Evolutionary conservation across 2,797 vertebrate genomes (phyloP).

Genomic region (Cygnus olor): DNA sequence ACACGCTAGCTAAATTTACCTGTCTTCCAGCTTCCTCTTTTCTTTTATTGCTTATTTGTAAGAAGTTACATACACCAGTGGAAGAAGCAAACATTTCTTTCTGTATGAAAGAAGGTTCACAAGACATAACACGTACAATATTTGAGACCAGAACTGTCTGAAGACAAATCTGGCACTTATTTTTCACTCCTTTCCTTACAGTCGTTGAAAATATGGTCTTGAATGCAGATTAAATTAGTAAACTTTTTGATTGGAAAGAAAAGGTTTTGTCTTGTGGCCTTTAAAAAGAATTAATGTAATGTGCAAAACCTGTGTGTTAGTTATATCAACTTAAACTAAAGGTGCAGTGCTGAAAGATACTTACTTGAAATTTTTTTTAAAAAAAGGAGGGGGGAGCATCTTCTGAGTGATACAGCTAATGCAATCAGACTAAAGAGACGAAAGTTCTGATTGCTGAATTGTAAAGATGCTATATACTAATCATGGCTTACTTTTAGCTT

Average conservation of each 20-base stretch:
- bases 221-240: not conserved
- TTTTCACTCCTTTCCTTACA: not conserved
- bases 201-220: not conserved
- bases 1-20: not conserved
- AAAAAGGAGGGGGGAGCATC: not conserved
- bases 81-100: conserved; percentile 72
- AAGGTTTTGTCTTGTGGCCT: conserved; percentile 63
- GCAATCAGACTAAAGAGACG: not conserved
- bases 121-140: conserved; percentile 45
- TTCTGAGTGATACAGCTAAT: not conserved
- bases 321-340: not conserved
- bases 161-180: not conserved
- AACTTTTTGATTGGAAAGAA: not conserved
- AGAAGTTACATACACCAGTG: conserved; percentile 43
- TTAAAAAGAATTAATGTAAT: conserved; percentile 17
- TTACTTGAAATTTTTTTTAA: not conserved
- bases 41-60: not conserved
- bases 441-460: not conserved
- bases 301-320: not conserved
- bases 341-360: conserved; percentile 57
- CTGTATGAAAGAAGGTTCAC: conserved; percentile 67
- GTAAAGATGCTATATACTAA: not conserved
- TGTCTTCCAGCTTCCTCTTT: not conserved
- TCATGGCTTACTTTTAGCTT: not conserved
- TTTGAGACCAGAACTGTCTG: conserved; percentile 28